Percentiles rank a stretch among this genome's conserved stretches.
Conservation (phyloP, 2,797 vertebrate species). For the Phoxinus dragarum region DNA sequence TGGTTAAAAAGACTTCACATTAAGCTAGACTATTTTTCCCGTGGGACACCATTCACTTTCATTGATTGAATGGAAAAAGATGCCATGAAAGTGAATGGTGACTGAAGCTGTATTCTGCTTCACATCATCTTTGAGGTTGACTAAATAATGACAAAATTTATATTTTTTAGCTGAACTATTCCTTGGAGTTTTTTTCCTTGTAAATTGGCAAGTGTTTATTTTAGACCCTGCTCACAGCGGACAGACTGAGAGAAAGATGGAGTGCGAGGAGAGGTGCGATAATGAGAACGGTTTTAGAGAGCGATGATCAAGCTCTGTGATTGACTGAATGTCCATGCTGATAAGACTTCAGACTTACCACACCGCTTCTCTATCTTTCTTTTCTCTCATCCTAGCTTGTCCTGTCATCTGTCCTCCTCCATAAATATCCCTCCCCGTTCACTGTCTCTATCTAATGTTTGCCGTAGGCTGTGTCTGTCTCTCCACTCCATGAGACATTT, state of each 20-base stretch:
- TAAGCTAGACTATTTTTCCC: not conserved
- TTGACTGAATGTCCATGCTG: not conserved
- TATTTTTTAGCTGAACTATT: not conserved
- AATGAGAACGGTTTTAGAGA: constrained; percentile 46
- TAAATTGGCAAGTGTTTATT: not conserved
- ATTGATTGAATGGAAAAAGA: not conserved
- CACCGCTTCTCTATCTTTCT: constrained; percentile 33
- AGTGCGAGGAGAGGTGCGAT: constrained; percentile 59
- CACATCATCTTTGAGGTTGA: not conserved
- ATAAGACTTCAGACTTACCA: constrained; percentile 1
- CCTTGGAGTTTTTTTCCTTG: not conserved
- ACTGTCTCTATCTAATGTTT: constrained; percentile 11
- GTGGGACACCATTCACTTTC: too few relatives aligned
- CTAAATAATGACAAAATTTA: not conserved
- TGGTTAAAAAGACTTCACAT: not conserved
- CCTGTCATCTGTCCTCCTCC: constrained; percentile 29
- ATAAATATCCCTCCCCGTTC: not conserved
- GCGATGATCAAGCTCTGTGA: not conserved
- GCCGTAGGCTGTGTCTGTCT: constrained; percentile 14
- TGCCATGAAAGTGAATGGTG: not conserved
- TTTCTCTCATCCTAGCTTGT: constrained; percentile 1
- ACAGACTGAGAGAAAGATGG: constrained; percentile 2
- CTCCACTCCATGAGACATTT: not conserved
- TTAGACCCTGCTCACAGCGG: not conserved
- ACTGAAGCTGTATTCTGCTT: not conserved